A percentile compares a stretch with the other conserved stretches of the same genome.
These are phyloP conservation scores for Mnemiopsis leidyi DNA, from an alignment of 37 sponge, comb jelly and placozoan species.

Conservation along the genomic window DNA sequence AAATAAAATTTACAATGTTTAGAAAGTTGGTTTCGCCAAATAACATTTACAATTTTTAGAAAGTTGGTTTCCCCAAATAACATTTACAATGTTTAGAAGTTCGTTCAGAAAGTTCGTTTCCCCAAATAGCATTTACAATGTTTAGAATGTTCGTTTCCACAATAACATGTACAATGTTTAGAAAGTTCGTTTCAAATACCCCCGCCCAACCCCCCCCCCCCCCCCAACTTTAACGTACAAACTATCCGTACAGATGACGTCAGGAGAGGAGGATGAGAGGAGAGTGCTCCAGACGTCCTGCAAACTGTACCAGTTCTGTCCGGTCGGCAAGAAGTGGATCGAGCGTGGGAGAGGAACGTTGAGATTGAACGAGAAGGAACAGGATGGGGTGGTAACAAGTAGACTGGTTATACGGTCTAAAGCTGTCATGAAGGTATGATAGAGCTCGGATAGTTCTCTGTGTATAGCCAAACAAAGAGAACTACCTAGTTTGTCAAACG, in stretches of 20 bases:
- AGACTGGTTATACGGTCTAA: slow-evolving; percentile 30
- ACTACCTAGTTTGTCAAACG: too few species aligned
- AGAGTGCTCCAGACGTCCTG: slow-evolving; percentile 27
- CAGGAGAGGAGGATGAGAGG: slow-evolving; percentile 61
- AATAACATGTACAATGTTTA: neutral
- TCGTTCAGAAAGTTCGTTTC: too few species aligned
- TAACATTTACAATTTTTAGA: too few species aligned
- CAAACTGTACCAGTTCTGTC: slow-evolving; percentile 64
- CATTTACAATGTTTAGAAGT: too few species aligned
- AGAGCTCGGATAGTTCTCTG: too few species aligned
- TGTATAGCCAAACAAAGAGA: too few species aligned
- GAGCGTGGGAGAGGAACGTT: slow-evolving; percentile 5
- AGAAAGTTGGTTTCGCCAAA: too few species aligned
- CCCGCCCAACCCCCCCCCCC: neutral
- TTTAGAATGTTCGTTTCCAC: too few species aligned
- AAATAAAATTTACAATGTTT: too few species aligned
- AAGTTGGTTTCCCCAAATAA: too few species aligned
- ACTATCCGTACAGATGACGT: slow-evolving; percentile 8
- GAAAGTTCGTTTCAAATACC: neutral
- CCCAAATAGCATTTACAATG: too few species aligned
- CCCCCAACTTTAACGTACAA: too few species aligned
- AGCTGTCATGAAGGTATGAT: slow-evolving; percentile 65
- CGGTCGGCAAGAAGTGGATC: slow-evolving; percentile 24
- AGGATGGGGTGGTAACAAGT: neutral
- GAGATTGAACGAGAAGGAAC: slow-evolving; percentile 51